phyloP scores from a whole-genome alignment of 2,797 vertebrate genomes.

The Potorous gilbertii region DNA sequence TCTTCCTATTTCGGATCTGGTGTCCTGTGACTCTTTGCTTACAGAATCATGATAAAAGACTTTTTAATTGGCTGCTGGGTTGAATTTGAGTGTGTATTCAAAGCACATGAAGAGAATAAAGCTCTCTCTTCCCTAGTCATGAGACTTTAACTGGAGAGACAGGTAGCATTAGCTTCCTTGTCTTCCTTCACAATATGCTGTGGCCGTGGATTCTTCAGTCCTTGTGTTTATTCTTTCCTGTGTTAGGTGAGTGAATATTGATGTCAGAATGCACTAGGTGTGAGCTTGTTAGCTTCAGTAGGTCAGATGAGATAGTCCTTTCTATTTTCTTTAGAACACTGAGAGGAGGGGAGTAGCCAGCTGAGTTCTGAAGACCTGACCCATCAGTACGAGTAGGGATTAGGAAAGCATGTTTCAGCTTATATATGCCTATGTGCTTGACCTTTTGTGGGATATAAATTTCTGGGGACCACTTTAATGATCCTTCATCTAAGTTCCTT shows the following conservation, averaged over 20 bases:
- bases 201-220: not conserved
- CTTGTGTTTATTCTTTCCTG: not conserved
- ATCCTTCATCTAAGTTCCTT: not conserved
- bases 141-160: not conserved
- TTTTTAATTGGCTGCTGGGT: not conserved
- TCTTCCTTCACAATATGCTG: not conserved
- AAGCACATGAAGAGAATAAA: not conserved
- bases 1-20: not conserved
- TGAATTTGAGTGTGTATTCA: not conserved
- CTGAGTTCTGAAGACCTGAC: not conserved
- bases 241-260: not conserved
- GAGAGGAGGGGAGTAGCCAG: not conserved
- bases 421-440: not conserved
- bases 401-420: not conserved
- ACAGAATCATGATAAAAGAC: not conserved
- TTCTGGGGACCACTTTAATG: not conserved
- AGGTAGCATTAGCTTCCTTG: not conserved
- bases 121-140: not conserved
- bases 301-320: not conserved
- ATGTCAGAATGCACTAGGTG: not conserved
- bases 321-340: not conserved
- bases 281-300: not conserved
- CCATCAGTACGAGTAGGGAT: not conserved
- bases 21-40: not conserved
- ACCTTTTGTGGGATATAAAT: not conserved